Evolutionary conservation across 2,113 vertebrate genomes (phyloP).

Genomic region (Mustela lutreola): DNA sequence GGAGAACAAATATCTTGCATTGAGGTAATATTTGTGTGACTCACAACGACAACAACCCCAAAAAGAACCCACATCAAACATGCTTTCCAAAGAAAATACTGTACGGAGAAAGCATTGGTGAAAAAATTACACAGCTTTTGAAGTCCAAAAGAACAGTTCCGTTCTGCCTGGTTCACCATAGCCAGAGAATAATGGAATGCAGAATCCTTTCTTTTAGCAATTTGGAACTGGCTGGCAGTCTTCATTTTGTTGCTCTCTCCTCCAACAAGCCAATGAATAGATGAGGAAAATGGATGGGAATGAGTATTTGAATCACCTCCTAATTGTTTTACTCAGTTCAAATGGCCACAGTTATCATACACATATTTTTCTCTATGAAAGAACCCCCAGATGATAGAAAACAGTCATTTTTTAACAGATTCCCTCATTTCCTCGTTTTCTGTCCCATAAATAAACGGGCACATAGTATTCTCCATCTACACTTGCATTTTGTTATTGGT

Average conservation of each 20-base stretch:
- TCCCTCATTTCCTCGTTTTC: neutral
- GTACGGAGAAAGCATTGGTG: slow-evolving; percentile 21
- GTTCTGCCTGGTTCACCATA: slow-evolving; percentile 12
- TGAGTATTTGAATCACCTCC: slow-evolving; percentile 74
- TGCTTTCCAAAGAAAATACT: slow-evolving; percentile 43
- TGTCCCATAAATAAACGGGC: slow-evolving; percentile 71
- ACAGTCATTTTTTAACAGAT: slow-evolving; percentile 53
- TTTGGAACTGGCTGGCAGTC: slow-evolving; percentile 62
- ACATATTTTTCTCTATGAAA: slow-evolving; percentile 74
- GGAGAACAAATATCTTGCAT: slow-evolving; percentile 32
- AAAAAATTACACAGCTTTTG: slow-evolving; percentile 31
- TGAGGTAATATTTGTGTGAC: slow-evolving; percentile 32
- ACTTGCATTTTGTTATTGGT: slow-evolving; percentile 58
- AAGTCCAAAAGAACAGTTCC: slow-evolving; percentile 48
- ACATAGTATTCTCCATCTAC: neutral
- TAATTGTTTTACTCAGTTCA: slow-evolving; percentile 71
- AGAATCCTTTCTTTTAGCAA: slow-evolving; percentile 16
- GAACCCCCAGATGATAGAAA: slow-evolving; percentile 75
- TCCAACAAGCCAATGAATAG: slow-evolving; percentile 75
- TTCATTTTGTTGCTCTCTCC: slow-evolving; percentile 72
- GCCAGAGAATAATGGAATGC: neutral
- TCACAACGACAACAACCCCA: neutral
- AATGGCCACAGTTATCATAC: slow-evolving; percentile 64
- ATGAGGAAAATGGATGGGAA: slow-evolving; percentile 76
- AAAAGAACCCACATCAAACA: slow-evolving; percentile 15